Base-by-base conservation (phyloP, 2,888 invertebrate species). In the Drosophila niveifrons region DNA sequence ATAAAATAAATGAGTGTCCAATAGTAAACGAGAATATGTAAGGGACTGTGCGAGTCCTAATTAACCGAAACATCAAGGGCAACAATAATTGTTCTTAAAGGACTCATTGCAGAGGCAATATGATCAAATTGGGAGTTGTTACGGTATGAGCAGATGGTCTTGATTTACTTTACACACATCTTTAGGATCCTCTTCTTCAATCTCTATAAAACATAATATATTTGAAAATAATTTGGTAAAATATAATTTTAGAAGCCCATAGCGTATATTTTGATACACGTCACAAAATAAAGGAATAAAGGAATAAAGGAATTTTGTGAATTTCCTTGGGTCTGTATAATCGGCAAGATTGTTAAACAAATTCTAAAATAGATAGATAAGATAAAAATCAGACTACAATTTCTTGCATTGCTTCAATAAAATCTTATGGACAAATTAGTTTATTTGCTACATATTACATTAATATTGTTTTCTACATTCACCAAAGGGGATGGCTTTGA, bases 101-200 rank as follows among this genome's bases (percentile, higher is more conserved):
- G 55, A 52, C 61, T 83, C 66, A 80, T 83, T 77, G 77, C 23
- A 29, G 31, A 28, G 64, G 50, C 52, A 29, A 28, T 66, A 81
- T 72, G 72, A 69, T 63, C 85, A 75, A 70, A 66, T 66, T 48
- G 82, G 79, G 82, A 75, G 66, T 31, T 52, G 63, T 78, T 75
- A 61, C 11, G n/a, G 11, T 34, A 31, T 51, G 17, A 44, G 34
- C 8, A 31, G 28, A 28, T 8, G 39, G 23, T 58, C 39, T 17
- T 41, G 31, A 2, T 51, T 55, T 34, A 34, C 34, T 13, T 46
- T 10, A 44, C 29, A 31, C 7, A 13, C 29, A n/a, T 46, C 46
- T 56, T 7, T 10, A 23, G 13, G 9, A 23, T n/a, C 23, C 44
- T 56, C 31, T 2, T 43, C 9, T 3, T 17, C 15, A 28, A 4